phyloP scores from a whole-genome alignment of 2,113 vertebrate species.

The Mesoclemmys tuberculata region DNA sequence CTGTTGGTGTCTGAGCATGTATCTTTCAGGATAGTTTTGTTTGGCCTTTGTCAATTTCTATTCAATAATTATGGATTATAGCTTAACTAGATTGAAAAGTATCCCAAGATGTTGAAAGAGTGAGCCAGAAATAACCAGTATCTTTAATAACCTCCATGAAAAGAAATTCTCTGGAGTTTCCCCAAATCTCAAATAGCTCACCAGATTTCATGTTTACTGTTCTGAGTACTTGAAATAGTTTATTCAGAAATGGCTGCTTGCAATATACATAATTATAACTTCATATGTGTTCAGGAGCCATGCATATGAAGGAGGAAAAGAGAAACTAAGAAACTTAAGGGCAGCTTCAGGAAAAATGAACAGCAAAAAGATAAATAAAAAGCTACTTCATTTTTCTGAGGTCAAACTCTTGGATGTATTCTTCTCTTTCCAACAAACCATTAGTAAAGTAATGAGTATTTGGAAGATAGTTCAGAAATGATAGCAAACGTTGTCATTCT shows the following conservation, averaged over 20 bases:
- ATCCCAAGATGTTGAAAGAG: neutral
- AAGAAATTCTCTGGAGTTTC: neutral
- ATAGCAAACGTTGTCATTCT: accelerated
- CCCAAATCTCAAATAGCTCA: neutral
- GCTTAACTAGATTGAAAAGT: neutral
- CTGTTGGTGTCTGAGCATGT: neutral
- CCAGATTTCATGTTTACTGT: neutral
- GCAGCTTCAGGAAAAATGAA: neutral
- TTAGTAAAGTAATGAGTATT: neutral
- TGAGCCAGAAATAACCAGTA: neutral
- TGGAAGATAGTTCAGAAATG: accelerated
- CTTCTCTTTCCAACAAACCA: neutral
- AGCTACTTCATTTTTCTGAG: neutral
- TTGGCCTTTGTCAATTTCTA: neutral
- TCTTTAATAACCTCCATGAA: neutral
- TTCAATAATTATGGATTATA: neutral
- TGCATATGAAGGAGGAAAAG: neutral
- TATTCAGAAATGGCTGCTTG: neutral
- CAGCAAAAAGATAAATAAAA: neutral
- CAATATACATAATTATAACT: neutral
- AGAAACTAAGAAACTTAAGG: neutral
- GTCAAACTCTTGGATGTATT: neutral
- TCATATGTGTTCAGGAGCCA: neutral
- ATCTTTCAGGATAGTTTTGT: neutral
- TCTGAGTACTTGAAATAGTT: neutral